Percentiles rank a stretch among this genome's conserved stretches.
These are phyloP conservation scores for Coracopsis vasa DNA, from an alignment of 2,113 vertebrate species.

Conservation along the genomic window DNA sequence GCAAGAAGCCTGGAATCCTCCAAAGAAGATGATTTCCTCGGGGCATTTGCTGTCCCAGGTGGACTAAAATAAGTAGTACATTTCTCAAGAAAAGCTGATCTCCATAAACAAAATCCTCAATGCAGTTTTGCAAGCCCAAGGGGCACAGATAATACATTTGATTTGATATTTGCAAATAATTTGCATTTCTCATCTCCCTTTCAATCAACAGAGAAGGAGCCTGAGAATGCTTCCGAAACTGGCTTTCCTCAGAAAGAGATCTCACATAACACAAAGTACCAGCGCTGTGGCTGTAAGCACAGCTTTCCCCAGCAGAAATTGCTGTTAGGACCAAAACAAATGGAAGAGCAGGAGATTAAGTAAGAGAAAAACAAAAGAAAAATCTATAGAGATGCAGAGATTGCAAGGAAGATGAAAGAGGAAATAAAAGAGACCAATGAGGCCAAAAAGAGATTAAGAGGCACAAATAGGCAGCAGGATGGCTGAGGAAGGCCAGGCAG, in stretches of 20 bases:
- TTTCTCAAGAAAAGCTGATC: constrained; percentile 34
- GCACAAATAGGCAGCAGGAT: not conserved
- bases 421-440: not conserved
- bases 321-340: not conserved
- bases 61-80: constrained; percentile 10
- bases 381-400: not conserved
- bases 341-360: constrained; percentile 19
- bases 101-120: constrained; percentile 35
- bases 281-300: not conserved
- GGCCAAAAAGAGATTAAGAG: not conserved
- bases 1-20: not conserved
- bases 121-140: constrained; percentile 2
- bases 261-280: not conserved
- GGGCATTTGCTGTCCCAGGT: constrained; percentile 4
- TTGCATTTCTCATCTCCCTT: constrained; percentile 21
- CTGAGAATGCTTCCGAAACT: not conserved
- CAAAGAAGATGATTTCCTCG: not conserved
- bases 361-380: constrained; percentile 2
- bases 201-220: constrained; percentile 14
- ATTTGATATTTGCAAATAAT: not conserved
- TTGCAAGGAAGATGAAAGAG: constrained; percentile 2
- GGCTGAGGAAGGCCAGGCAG: not conserved
- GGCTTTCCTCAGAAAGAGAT: not conserved
- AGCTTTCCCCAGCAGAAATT: not conserved
- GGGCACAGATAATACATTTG: not conserved